Conservation (phyloP, 2,888 invertebrate genomes). For the Melanargia galathea region DNA sequence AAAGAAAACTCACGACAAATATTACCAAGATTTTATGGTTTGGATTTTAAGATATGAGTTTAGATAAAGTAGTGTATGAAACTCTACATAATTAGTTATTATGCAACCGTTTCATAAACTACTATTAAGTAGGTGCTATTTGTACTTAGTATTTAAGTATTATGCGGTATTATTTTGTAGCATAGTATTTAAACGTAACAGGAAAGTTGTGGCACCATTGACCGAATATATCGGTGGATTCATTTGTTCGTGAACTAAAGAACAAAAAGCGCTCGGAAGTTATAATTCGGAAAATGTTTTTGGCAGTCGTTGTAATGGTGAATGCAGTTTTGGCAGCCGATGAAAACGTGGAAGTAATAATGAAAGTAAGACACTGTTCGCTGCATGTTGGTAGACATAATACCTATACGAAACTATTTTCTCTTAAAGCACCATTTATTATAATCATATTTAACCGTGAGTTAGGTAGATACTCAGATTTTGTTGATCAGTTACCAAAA, state of each 20-base stretch:
- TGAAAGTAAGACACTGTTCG: constrained; percentile 30
- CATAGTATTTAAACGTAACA: not conserved
- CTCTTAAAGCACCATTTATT: too few species aligned
- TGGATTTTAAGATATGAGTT: too few species aligned
- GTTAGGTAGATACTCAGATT: too few species aligned
- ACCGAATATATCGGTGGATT: constrained; percentile 2
- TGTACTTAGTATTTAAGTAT: too few species aligned
- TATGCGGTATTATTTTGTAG: not conserved
- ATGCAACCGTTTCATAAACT: too few species aligned
- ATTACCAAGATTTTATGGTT: too few species aligned
- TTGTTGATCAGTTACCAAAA: too few species aligned
- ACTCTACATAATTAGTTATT: too few species aligned
- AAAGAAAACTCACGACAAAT: too few species aligned
- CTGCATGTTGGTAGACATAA: not conserved
- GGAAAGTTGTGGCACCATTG: not conserved
- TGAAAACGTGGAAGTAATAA: constrained; percentile 36
- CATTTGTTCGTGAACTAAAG: constrained; percentile 8
- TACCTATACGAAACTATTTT: not conserved
- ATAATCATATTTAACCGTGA: too few species aligned
- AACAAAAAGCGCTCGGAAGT: constrained; percentile 26
- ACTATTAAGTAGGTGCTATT: too few species aligned
- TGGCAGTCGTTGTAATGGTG: constrained; percentile 36
- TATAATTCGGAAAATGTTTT: constrained; percentile 35
- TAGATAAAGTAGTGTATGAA: too few species aligned
- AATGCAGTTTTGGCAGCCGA: constrained; percentile 39